Conservation (phyloP, 2,888 invertebrate species). For the Neuroscelio doddi region DNA sequence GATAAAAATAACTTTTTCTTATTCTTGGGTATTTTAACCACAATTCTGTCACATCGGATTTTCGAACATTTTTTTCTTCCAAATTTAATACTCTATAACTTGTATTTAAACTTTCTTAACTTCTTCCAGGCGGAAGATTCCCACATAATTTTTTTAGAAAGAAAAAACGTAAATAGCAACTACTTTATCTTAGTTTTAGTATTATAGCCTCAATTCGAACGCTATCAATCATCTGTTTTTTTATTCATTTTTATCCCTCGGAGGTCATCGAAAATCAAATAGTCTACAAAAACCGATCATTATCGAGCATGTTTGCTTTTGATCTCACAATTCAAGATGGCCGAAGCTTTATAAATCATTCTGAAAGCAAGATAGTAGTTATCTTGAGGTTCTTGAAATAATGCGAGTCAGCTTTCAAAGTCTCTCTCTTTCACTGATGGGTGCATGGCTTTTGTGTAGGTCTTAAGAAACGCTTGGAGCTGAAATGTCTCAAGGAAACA, state of each 20-base stretch:
- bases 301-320: conserved; percentile 41
- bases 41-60: no score
- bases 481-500: neutral
- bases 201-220: conserved; percentile 21
- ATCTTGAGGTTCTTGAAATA: conserved; percentile 34
- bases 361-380: conserved; percentile 37
- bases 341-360: conserved; percentile 41
- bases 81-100: no score
- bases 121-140: conserved; percentile 1
- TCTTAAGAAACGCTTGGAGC: neutral
- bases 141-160: neutral
- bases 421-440: neutral
- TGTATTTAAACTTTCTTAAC: neutral
- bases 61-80: no score
- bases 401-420: conserved; percentile 17
- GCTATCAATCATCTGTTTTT: no score
- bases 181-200: conserved; percentile 6
- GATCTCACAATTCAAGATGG: conserved; percentile 27
- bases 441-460: neutral
- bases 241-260: no score
- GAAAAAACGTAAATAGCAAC: no score
- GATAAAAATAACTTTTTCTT: no score
- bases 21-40: no score
- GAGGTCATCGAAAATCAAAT: no score
- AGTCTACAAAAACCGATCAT: conserved; percentile 1